Evolutionary conservation across 1,140 invertebrate species (phyloP), one percentile per base, ranked within the genome.

Genomic region (Drosophila kikkawai): DNA sequence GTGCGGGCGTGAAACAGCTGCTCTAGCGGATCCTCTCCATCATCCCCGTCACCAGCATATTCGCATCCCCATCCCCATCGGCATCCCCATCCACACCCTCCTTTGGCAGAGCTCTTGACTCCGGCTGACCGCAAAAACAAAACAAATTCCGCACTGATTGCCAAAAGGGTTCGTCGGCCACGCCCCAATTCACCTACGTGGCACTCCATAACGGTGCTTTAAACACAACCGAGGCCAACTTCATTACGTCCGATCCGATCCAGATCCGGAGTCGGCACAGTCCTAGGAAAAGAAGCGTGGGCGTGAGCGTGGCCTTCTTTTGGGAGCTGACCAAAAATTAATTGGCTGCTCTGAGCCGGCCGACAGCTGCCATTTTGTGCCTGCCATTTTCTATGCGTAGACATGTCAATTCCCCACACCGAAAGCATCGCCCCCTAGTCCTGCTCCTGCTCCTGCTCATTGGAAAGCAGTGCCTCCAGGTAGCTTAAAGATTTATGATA

Each of bases 401-500:
- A 90, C 84, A 90, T 90, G 85, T 81, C 84, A 79, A 80, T 78
- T 66, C 53, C 63, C 57, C 63, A 55, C n/a, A 8, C 66, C 57
- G 39, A 34, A 61, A 61, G 26, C 56, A 26, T 32, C 56, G 34
- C 48, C 32, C 37, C 17, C n/a, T n/a, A 11, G 19, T n/a, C 45
- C 15, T 22, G 4, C 37, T 29, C 4, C 32, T 17, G 12, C 26
- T 26, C n/a, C 42, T 26, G 63, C 41, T 58, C n/a, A 12, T 59
- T 29, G n/a, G 17, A 42, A 32, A 22, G 26, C 73, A 59, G 29
- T 32, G 55, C 75, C 39, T 73, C 41, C 75, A 79, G 75, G 75
- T 71, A 78, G 85, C 84, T 84, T 90, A 90, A 88, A 88, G 85
- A 88, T 88, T 88, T 88, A 88, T 87, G 80, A 81, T 88, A 88